Base-by-base conservation (phyloP, 1,140 invertebrate genomes). In the Eueides isabella region DNA sequence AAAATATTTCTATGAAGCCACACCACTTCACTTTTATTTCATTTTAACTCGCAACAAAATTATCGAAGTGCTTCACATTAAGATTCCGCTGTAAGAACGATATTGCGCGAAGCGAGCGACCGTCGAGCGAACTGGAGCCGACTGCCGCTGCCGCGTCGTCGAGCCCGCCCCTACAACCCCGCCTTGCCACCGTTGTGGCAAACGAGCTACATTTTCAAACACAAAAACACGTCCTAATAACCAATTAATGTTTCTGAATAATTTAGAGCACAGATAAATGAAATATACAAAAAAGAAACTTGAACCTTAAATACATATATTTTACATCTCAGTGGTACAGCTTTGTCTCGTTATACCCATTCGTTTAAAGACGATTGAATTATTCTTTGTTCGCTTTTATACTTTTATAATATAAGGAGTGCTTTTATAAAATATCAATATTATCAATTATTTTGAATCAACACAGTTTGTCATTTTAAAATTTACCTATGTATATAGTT, bases 101-200 rank as follows among this genome's bases (percentile, higher is more conserved):
- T 66, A 64, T 65, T 74, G 83, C 80, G 83, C 68, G 76, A 85
- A 72, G 77, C 87, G 89, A 81, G 83, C 88, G 82, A 77, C 67
- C 83, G 82, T 55, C 78, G 69, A 29, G 75, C 71, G 76, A 79
- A 78, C 80, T 77, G 63, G 74, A 74, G 77, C 77, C 78, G 77
- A 92, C 90, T 92, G 90, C 82, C 89, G 89, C 79, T 71, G 75
- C 74, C 79, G 75, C 75, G 77, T 73, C 76, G 80, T 65, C 75
- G 71, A 82, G 77, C 83, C 84, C 83, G 80, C 85, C 84, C 84
- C 84, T 79, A 79, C 80, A 72, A 75, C 83, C 82, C 83, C 85
- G 80, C 81, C 78, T 84, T 72, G 78, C 76, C 80, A 80, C 74
- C 76, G 74, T 77, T 76, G 68, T 81, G 76, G 74, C 80, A 83